A percentile compares a stretch with the other conserved stretches of the same genome.
These are phyloP conservation scores for Morpho achilles DNA, from an alignment of 2,888 invertebrate genomes.

Conservation along the genomic window DNA sequence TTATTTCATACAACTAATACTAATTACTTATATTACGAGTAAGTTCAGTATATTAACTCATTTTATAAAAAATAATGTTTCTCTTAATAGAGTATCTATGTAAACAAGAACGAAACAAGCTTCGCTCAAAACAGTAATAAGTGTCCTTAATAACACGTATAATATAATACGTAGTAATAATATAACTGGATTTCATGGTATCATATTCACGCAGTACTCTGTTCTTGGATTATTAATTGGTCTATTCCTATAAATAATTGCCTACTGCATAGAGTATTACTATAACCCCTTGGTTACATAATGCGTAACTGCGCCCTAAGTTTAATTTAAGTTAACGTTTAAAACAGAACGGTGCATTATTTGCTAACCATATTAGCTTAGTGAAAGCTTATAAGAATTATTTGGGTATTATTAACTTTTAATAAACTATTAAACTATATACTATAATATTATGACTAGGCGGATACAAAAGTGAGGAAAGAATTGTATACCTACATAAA, in stretches of 20 bases:
- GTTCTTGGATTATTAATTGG: constrained; percentile 44
- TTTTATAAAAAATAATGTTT: too few species aligned
- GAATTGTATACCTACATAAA: too few species aligned
- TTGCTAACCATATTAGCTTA: constrained; percentile 7
- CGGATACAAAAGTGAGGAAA: too few species aligned
- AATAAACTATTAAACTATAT: too few species aligned
- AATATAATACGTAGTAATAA: constrained; percentile 32
- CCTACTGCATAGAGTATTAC: constrained; percentile 40
- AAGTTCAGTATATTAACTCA: too few species aligned
- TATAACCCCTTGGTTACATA: constrained; percentile 33
- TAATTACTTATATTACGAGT: too few species aligned
- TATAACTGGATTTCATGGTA: constrained; percentile 33
- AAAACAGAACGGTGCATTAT: constrained; percentile 11
- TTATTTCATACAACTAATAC: too few species aligned
- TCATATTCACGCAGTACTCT: constrained; percentile 32
- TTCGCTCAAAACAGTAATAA: constrained; percentile 8
- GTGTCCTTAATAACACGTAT: constrained; percentile 23
- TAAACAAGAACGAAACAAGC: too few species aligned
- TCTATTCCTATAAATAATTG: constrained; percentile 50
- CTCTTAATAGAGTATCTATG: too few species aligned
- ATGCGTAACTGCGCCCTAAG: constrained; percentile 30
- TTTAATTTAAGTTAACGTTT: constrained; percentile 31
- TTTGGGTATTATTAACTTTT: too few species aligned
- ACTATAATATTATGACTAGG: too few species aligned
- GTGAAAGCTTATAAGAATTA: background rate